Percentiles rank a stretch among this genome's conserved stretches.
These are phyloP conservation scores for Formica exsecta DNA, from an alignment of 1,140 invertebrate genomes.

Conservation along the genomic window DNA sequence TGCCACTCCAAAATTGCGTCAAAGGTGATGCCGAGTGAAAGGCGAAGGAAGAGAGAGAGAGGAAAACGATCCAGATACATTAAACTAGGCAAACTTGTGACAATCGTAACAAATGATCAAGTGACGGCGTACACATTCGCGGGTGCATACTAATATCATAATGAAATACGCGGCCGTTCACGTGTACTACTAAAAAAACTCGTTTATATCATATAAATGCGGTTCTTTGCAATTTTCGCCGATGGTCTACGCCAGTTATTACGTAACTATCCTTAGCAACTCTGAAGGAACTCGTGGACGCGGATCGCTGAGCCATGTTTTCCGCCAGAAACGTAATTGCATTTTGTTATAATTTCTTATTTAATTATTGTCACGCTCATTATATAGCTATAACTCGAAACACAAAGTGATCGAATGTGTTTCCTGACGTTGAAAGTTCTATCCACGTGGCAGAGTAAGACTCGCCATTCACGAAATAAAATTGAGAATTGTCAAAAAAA, in stretches of 20 bases:
- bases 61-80: slow-evolving; percentile 62
- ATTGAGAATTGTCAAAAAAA: slow-evolving; percentile 25
- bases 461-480: neutral
- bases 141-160: slow-evolving; percentile 68
- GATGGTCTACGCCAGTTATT: neutral
- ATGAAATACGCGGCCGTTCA: slow-evolving; percentile 54
- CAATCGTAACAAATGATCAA: slow-evolving; percentile 71
- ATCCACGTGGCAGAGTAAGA: too few species aligned
- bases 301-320: too few species aligned
- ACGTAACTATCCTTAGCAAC: neutral
- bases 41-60: neutral
- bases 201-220: slow-evolving; percentile 60
- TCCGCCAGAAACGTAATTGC: neutral
- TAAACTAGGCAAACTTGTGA: slow-evolving; percentile 72
- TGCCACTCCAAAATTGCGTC: slow-evolving; percentile 68
- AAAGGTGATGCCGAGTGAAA: slow-evolving; percentile 62
- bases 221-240: slow-evolving; percentile 46
- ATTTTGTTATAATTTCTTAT: slow-evolving; percentile 14
- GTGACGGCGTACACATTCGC: slow-evolving; percentile 56
- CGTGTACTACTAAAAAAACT: slow-evolving; percentile 40
- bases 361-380: slow-evolving; percentile 22
- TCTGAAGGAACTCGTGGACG: neutral
- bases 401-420: slow-evolving; percentile 16
- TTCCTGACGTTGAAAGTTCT: neutral
- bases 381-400: neutral